Evolutionary conservation across 1,140 invertebrate species (phyloP).

Genomic region (Chymomyza costata): DNA sequence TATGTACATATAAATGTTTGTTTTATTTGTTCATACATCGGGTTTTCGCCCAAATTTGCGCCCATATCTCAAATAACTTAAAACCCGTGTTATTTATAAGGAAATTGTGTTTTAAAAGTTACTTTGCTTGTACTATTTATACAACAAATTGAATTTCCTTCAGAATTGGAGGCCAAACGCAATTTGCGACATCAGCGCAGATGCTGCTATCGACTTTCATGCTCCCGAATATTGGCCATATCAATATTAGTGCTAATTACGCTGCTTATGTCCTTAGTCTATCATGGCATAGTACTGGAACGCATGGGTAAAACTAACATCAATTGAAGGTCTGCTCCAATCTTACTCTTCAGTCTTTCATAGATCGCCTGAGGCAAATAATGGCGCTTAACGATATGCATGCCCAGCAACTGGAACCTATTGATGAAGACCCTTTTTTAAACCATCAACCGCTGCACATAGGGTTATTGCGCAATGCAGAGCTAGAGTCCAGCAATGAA

Average conservation of each 20-base stretch:
- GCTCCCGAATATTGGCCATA: constrained; percentile 44
- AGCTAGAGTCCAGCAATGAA: constrained; percentile 6
- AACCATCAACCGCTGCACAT: constrained; percentile 41
- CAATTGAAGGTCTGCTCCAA: background rate
- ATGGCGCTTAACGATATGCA: constrained; percentile 39
- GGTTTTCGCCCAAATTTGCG: too few species aligned
- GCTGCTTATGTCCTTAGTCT: constrained; percentile 47
- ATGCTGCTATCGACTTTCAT: constrained; percentile 19
- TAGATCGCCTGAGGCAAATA: constrained; percentile 42
- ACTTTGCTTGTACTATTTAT: too few species aligned
- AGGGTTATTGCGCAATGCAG: constrained; percentile 22
- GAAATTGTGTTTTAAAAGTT: too few species aligned
- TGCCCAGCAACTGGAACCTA: constrained; percentile 22
- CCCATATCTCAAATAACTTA: too few species aligned
- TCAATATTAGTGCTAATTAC: constrained; percentile 40
- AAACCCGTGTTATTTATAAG: too few species aligned
- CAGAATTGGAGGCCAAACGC: constrained; percentile 46
- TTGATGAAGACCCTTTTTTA: constrained; percentile 30
- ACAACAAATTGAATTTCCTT: constrained; percentile 15
- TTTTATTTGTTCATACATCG: too few species aligned
- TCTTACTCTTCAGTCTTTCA: background rate
- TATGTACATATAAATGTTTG: too few species aligned
- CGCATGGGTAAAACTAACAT: constrained; percentile 40
- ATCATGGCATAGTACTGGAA: constrained; percentile 57
- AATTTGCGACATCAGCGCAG: constrained; percentile 22